phyloP scores from a whole-genome alignment of 2,888 invertebrate genomes.

The Mylabris sibirica region DNA sequence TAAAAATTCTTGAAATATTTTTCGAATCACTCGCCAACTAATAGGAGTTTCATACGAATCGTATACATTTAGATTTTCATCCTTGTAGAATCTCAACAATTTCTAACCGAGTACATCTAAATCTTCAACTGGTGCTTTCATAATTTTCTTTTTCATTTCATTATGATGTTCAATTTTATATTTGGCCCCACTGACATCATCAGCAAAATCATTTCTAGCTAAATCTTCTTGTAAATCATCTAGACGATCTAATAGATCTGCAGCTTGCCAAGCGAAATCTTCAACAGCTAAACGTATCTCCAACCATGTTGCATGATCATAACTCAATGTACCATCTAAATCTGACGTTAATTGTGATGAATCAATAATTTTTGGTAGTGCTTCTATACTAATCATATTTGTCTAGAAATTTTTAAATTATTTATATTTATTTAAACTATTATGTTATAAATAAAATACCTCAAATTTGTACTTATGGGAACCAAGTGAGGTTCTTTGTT shows the following conservation, averaged over 20 bases:
- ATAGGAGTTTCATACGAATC: too few species aligned
- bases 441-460: conserved; percentile 63
- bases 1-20: too few species aligned
- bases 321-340: conserved; percentile 91
- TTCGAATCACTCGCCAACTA: too few species aligned
- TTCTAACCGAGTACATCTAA: conserved; percentile 85
- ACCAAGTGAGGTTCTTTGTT: conserved; percentile 95
- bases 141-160: conserved; percentile 92
- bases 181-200: conserved; percentile 91
- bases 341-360: conserved; percentile 90
- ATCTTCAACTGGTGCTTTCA: conserved; percentile 93
- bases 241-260: conserved; percentile 89
- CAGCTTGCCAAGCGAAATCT: conserved; percentile 95
- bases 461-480: conserved; percentile 99
- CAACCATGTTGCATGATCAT: conserved; percentile 98
- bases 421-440: conserved; percentile 33
- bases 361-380: conserved; percentile 91
- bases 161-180: conserved; percentile 92
- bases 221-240: conserved; percentile 94
- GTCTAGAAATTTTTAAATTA: conserved; percentile 71
- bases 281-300: conserved; percentile 93
- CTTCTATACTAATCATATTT: conserved; percentile 95
- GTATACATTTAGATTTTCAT: too few species aligned
- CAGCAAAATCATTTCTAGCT: conserved; percentile 91
- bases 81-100: not conserved